Evolutionary conservation across 2,797 vertebrate species (phyloP).

Genomic region (Anableps anableps): DNA sequence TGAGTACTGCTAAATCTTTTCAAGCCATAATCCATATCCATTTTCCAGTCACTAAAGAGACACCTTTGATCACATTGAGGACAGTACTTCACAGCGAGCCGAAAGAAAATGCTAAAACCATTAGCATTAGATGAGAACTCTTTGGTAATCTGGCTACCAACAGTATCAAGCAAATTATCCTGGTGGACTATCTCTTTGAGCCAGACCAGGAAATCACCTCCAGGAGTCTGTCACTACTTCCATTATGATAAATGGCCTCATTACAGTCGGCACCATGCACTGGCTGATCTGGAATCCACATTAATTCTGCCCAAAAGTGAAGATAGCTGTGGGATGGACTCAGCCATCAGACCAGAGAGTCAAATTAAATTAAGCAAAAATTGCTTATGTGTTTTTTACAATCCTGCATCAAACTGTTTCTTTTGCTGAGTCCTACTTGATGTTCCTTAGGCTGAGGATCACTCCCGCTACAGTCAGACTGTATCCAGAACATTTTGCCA

Average conservation of each 20-base stretch:
- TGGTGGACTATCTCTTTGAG: conserved; percentile 68
- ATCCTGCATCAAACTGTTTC: conserved; percentile 17
- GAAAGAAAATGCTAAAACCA: conserved; percentile 50
- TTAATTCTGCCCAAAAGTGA: conserved; percentile 41
- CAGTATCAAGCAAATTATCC: conserved; percentile 69
- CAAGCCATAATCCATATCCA: neutral
- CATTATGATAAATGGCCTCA: conserved; percentile 84
- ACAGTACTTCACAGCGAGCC: conserved; percentile 26
- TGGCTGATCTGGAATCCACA: conserved; percentile 75
- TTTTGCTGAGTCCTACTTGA: conserved; percentile 32
- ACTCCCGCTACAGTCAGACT: conserved; percentile 52
- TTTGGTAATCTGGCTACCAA: conserved; percentile 72
- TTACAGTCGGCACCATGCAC: conserved; percentile 80
- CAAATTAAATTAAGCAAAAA: conserved; percentile 38
- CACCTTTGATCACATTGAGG: conserved; percentile 30
- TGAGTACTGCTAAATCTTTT: neutral
- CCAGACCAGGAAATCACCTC: conserved; percentile 75
- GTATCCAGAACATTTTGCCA: conserved; percentile 60
- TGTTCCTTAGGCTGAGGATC: conserved; percentile 50
- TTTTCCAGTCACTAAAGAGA: conserved; percentile 8
- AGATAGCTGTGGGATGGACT: conserved; percentile 46
- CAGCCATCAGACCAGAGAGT: conserved; percentile 37
- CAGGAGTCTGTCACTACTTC: conserved; percentile 79
- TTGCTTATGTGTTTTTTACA: conserved; percentile 12
- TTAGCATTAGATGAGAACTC: conserved; percentile 69